These are phyloP conservation scores for Trichechus manatus DNA, from an alignment of 2,113 vertebrate species.

Conservation along the genomic window DNA sequence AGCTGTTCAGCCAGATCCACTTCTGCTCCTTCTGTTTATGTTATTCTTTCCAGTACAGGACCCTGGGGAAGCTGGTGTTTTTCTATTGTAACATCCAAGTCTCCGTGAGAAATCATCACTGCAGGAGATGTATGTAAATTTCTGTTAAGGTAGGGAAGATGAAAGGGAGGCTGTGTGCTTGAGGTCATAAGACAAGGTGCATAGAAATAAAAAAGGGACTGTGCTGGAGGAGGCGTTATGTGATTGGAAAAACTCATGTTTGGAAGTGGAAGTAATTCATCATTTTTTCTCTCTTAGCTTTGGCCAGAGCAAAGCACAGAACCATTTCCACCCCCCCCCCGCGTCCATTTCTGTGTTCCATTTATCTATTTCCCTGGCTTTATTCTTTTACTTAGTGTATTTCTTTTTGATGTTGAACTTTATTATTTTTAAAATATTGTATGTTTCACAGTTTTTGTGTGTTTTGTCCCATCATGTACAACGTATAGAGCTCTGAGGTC, in stretches of 20 bases:
- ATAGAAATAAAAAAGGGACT: background rate
- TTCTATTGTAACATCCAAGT: background rate
- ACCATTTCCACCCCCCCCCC: background rate
- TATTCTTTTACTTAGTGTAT: background rate
- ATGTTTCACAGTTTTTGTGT: background rate
- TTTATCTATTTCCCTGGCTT: background rate
- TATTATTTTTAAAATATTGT: background rate
- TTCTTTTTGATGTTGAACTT: background rate
- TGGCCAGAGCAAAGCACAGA: background rate
- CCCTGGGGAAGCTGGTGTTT: background rate
- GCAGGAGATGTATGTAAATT: background rate
- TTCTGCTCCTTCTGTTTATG: background rate
- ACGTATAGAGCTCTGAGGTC: background rate
- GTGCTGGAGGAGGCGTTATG: background rate
- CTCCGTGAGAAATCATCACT: background rate
- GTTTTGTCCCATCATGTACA: background rate
- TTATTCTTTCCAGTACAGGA: background rate
- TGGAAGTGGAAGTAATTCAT: conserved; percentile 20
- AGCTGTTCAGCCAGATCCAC: background rate
- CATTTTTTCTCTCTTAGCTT: background rate
- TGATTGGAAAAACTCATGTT: background rate
- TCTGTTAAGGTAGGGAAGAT: background rate
- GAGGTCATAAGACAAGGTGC: background rate
- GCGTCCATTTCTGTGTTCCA: background rate
- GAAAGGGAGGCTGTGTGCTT: background rate